Conservation (phyloP, 1,140 invertebrate species). For the Drusus annulatus region DNA sequence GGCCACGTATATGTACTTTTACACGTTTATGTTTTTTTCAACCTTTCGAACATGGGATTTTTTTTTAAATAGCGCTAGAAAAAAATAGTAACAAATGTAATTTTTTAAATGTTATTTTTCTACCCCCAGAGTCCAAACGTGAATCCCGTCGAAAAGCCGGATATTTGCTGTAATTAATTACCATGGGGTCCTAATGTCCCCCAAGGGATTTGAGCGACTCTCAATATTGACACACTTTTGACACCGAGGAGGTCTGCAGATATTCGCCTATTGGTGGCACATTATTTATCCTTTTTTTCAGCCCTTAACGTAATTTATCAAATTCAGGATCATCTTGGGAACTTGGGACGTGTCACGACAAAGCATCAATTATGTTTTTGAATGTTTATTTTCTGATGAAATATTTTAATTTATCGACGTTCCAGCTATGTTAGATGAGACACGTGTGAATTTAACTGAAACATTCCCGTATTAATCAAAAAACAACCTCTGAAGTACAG, state of each 20-base stretch:
- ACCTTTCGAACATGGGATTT: too few species aligned
- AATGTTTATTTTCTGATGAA: not conserved
- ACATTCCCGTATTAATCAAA: too few species aligned
- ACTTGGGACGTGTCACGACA: constrained; percentile 11
- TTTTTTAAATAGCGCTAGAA: too few species aligned
- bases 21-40: too few species aligned
- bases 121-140: too few species aligned
- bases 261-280: not conserved
- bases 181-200: constrained; percentile 4
- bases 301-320: not conserved
- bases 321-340: not conserved
- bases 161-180: not conserved
- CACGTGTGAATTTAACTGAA: too few species aligned
- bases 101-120: too few species aligned
- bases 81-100: too few species aligned
- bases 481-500: too few species aligned
- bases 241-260: not conserved
- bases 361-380: constrained; percentile 1
- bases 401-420: too few species aligned
- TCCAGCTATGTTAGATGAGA: too few species aligned
- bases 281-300: not conserved
- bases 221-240: constrained; percentile 20
- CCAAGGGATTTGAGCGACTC: constrained; percentile 22
- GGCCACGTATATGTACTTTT: too few species aligned
- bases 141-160: not conserved